Base-by-base conservation (phyloP, 1,140 invertebrate genomes). In the Nilaparvata lugens region DNA sequence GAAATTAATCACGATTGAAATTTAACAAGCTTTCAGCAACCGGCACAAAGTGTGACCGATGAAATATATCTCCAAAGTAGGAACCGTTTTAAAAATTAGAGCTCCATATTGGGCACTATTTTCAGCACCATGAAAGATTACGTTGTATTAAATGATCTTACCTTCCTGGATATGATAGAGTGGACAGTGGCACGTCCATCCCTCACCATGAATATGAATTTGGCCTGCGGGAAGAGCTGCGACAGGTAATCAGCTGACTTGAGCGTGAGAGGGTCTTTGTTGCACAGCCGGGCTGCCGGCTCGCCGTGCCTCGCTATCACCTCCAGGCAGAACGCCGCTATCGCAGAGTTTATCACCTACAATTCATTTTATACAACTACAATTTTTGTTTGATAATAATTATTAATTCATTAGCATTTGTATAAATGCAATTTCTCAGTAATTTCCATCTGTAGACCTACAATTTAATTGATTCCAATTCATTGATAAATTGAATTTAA, bases 121-220 rank as follows among this genome's bases (percentile, higher is more conserved):
- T n/a, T n/a, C n/a, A n/a, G n/a, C n/a, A n/a, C n/a, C n/a, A n/a
- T n/a, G n/a, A n/a, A n/a, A n/a, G n/a, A n/a, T n/a, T n/a, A n/a
- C n/a, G n/a, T n/a, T n/a, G n/a, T n/a, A n/a, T n/a, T n/a, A n/a
- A n/a, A n/a, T n/a, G n/a, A n/a, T n/a, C 60, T 65, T 71, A 88
- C 89, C 82, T 95, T 92, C 70, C 95, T 81, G n/a, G 91, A 91
- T 74, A 97, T 92, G 72, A 97, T 97, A 54, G 96, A 98, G 79
- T 99, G 95, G 54, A 97, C 95, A 9, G 94, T 96, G 28, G 96
- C 96, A 57, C 97, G 82, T 2, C 97, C 97, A 74, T 99, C 97
- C 64, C 97, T 83, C 53, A 97, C 87, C 93, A 99, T 97, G 73
- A 98, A 93, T 66, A 99, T 81, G 77, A 97, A 99, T 77, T 98